Evolutionary conservation across 2,113 vertebrate genomes (phyloP).

Genomic region (Beaufortia kweichowensis): DNA sequence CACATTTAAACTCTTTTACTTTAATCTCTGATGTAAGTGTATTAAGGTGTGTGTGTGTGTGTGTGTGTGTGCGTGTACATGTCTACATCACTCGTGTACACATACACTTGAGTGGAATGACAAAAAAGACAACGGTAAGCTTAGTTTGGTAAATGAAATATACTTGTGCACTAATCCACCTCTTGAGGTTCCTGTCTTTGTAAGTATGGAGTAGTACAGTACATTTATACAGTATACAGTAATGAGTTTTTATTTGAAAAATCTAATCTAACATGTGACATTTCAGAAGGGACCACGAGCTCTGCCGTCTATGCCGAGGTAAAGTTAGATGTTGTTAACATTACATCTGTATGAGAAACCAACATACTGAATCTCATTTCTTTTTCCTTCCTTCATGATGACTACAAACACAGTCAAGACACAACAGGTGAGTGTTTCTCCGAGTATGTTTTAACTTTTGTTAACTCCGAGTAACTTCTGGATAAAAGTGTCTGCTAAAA

Average conservation of each 20-base stretch:
- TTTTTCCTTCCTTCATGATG: constrained; percentile 17
- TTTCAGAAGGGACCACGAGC: constrained; percentile 81
- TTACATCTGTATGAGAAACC: background rate
- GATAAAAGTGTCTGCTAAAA: too few relatives aligned
- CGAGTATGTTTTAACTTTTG: too few relatives aligned
- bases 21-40: constrained; percentile 51
- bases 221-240: too few relatives aligned
- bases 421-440: constrained; percentile 62
- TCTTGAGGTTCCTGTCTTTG: background rate
- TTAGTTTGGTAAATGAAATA: background rate
- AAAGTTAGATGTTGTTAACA: constrained; percentile 48
- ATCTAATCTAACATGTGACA: background rate
- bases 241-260: background rate
- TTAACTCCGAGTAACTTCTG: too few relatives aligned
- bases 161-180: background rate
- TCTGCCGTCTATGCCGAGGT: constrained; percentile 89
- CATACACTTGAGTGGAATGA: constrained; percentile 53
- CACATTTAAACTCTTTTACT: constrained; percentile 65
- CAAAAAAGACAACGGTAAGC: constrained; percentile 60
- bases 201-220: background rate
- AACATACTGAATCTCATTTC: background rate
- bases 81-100: background rate
- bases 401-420: constrained; percentile 64
- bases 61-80: constrained; percentile 11
- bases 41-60: background rate